Evolutionary conservation across 2,113 vertebrate species (phyloP).

Genomic region (Gorsachius goisagi): DNA sequence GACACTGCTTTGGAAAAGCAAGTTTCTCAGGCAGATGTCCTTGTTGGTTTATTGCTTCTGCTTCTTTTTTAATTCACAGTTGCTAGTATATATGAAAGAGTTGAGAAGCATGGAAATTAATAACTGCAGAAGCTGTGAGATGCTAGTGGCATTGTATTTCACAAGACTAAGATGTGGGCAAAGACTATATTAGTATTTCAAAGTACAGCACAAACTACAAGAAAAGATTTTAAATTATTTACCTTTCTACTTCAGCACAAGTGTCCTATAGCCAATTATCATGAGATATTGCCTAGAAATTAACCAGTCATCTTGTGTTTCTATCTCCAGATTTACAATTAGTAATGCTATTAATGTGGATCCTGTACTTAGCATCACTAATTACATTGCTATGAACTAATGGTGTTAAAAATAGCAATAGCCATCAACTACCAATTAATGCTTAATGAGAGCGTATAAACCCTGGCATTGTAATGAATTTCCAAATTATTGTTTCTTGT

Average conservation of each 20-base stretch:
- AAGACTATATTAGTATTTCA: conserved; percentile 4
- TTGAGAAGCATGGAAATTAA: conserved; percentile 11
- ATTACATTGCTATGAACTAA: conserved; percentile 87
- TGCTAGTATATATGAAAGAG: neutral
- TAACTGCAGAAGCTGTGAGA: conserved; percentile 1
- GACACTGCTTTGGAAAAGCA: neutral
- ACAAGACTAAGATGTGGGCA: neutral
- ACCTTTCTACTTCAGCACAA: conserved; percentile 81
- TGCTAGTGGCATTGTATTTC: conserved; percentile 29
- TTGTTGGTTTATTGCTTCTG: neutral
- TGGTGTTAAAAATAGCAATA: conserved; percentile 86
- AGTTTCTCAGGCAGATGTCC: neutral
- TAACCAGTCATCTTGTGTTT: conserved; percentile 80
- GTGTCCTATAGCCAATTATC: conserved; percentile 80
- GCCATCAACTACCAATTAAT: conserved; percentile 88
- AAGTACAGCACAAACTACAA: conserved; percentile 31
- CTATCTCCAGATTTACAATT: conserved; percentile 86
- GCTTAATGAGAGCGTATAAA: conserved; percentile 85
- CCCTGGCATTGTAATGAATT: conserved; percentile 84
- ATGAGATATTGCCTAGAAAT: conserved; percentile 82
- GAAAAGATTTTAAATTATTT: conserved; percentile 80
- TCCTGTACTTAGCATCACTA: conserved; percentile 88
- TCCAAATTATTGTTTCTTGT: conserved; percentile 78
- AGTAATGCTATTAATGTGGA: conserved; percentile 86
- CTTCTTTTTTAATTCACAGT: conserved; percentile 10